phyloP scores from a whole-genome alignment of 2,113 vertebrate species.

The Miniopterus natalensis region DNA sequence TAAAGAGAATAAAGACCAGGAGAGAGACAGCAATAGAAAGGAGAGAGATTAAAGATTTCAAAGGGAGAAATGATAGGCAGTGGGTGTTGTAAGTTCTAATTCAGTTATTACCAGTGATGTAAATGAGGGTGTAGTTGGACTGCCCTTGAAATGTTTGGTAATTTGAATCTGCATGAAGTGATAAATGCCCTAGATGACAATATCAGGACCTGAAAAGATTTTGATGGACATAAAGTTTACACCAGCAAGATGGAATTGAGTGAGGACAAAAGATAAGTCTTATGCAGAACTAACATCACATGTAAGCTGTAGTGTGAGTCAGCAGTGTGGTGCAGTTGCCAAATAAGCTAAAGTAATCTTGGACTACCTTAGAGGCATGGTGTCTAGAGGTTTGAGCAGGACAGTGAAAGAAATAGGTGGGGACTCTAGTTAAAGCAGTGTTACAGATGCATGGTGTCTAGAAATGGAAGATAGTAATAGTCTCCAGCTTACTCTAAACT shows the following conservation, averaged over 20 bases:
- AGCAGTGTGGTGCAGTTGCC: not conserved
- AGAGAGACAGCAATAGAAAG: not conserved
- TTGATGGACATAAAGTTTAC: not conserved
- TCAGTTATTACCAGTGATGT: not conserved
- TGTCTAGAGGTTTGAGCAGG: not conserved
- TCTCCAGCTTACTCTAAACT: slow-evolving; percentile 4
- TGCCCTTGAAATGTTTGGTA: not conserved
- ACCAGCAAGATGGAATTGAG: slow-evolving; percentile 41
- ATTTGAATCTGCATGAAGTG: not conserved
- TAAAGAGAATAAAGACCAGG: slow-evolving; percentile 14
- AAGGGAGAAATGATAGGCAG: not conserved
- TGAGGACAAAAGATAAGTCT: not conserved
- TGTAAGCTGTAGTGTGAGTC: not conserved
- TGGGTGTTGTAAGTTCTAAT: not conserved
- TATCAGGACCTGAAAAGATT: slow-evolving; percentile 1
- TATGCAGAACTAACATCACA: not conserved
- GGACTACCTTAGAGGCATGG: not conserved
- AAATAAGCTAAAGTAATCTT: slow-evolving; percentile 36
- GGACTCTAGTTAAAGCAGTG: not conserved
- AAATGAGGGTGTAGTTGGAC: not conserved
- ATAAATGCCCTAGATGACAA: not conserved
- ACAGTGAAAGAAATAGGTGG: not conserved
- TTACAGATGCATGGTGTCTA: not conserved
- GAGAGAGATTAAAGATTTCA: not conserved
- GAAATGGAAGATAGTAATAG: slow-evolving; percentile 20